Base-by-base conservation (phyloP, 2,113 vertebrate species). In the Melanotaenia duboulayi region DNA sequence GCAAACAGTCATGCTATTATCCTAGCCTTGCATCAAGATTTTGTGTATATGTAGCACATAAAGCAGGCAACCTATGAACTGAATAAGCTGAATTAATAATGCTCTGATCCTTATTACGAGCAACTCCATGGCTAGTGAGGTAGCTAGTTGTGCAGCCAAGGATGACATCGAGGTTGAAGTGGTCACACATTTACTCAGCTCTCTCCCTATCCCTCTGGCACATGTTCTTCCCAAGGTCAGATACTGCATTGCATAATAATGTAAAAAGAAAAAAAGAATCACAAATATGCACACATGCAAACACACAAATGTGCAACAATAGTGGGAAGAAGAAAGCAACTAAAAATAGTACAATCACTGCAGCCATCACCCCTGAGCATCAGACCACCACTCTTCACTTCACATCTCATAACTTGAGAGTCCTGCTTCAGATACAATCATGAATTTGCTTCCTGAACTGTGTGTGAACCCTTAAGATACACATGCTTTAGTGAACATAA, bases 131-230 rank as follows among this genome's bases (percentile, higher is more conserved):
- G 84, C 76, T 64, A 76, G 82, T 67, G 78, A 83, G 81, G 79
- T 71, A 76, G 79, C 82, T 74, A 68, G 81, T 71, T 84, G 90
- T 87, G 91, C 87, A 90, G 85, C 82, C 85, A 84, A 90, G 91
- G 85, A 91, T 91, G 91, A 91, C 89, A 91, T 84, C 81, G 84
- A 87, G 91, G 90, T 87, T 90, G 87, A 88, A 90, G 74, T 82
- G 85, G 90, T 90, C 90, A 85, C 90, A 91, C 77, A 84, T 90
- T 90, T 87, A 88, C 90, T 85, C 82, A 64, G 70, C 76, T 80
- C 84, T 66, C 78, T 52, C 65, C 32, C 24, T 48, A 77, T 85
- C 90, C 90, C 84, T 86, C 83, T 81, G 85, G 89, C 81, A 74
- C 84, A 83, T 81, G 84, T 76, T 89, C 81, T 71, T 85, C 71